These are phyloP conservation scores for Morone saxatilis DNA, from an alignment of 2,113 vertebrate genomes.

Conservation along the genomic window DNA sequence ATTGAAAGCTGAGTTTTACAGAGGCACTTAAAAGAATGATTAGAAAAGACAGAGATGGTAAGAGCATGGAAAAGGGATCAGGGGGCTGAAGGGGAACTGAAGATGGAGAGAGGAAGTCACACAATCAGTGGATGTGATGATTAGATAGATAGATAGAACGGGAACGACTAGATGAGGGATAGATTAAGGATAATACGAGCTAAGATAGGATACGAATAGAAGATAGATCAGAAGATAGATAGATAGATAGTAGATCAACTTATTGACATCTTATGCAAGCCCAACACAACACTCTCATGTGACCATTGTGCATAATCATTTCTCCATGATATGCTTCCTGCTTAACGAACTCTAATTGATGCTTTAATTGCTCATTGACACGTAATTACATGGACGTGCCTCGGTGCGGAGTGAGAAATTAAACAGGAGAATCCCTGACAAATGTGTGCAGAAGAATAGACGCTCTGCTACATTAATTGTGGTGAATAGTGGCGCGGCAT, in stretches of 20 bases:
- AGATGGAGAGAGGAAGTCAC: background rate
- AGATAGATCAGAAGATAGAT: no score
- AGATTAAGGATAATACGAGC: no score
- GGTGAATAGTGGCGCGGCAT: constrained; percentile 38
- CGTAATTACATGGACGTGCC: constrained; percentile 69
- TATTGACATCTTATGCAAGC: constrained; percentile 32
- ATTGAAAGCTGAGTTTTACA: constrained; percentile 48
- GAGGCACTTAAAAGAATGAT: constrained; percentile 32
- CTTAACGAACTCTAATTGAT: constrained; percentile 67
- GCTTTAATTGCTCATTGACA: constrained; percentile 74
- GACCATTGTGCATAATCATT: constrained; percentile 31
- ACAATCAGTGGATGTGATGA: background rate
- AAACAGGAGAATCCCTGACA: constrained; percentile 73
- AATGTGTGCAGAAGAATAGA: constrained; percentile 46
- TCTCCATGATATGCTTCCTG: constrained; percentile 43
- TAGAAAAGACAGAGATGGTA: constrained; percentile 28
- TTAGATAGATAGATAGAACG: constrained; percentile 13
- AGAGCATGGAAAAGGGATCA: constrained; percentile 17
- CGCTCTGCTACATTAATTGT: constrained; percentile 40
- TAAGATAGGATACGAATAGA: no score
- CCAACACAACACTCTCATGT: constrained; percentile 36
- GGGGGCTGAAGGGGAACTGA: background rate
- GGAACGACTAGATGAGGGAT: no score
- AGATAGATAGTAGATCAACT: background rate
- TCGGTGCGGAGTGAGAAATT: constrained; percentile 54